Evolutionary conservation across 2,797 vertebrate genomes (phyloP), one percentile per base, ranked within the genome.

Genomic region (Vespertilio murinus): DNA sequence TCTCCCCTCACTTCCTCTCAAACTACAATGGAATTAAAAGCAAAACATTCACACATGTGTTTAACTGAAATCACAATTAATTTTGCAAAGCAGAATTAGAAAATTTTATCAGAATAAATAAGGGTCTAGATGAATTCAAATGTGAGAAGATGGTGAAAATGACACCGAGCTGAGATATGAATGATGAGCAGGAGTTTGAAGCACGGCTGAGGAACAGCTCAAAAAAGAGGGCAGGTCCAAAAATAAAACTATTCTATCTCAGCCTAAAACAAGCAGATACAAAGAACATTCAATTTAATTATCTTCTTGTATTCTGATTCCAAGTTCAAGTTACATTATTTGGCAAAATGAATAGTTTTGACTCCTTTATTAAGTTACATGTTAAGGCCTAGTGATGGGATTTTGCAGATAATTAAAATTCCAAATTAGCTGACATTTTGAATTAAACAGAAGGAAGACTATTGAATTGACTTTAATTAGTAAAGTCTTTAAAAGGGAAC

Each of bases 131-230:
- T n/a, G 35, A 69, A 93, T 59, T 61, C 25, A n/a, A 38, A 1
- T 6, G 4, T 30, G 38, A 4, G 30, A 73, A 70, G 40, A n/a
- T 8, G 42, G 65, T 30, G 9, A n/a, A 74, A 61, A 45, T 0
- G 18, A n/a, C 6, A 11, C 4, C 17, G 17, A n/a, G 35, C 0
- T 78, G 30, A 65, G 13, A 3, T 17, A 30, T 0, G 7, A 52
- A 11, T 38, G 33, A 8, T 2, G 7, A 38, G 2, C 8, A 61
- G 6, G 14, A 8, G 18, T 17, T 20, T 9, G 28, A 35, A n/a
- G 17, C 1, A 9, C 0, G 7, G 6, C 22, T 49, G 65, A 38
- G 22, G 23, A 35, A 9, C 45, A n/a, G 11, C 22, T 2, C 10
- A 5, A 25, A 35, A 35, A 0, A 33, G 17, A n/a, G 30, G 5